Percentiles rank a stretch among this genome's conserved stretches.
These are phyloP conservation scores for Acromyrmex heyeri DNA, from an alignment of 1,140 invertebrate genomes.

Conservation along the genomic window DNA sequence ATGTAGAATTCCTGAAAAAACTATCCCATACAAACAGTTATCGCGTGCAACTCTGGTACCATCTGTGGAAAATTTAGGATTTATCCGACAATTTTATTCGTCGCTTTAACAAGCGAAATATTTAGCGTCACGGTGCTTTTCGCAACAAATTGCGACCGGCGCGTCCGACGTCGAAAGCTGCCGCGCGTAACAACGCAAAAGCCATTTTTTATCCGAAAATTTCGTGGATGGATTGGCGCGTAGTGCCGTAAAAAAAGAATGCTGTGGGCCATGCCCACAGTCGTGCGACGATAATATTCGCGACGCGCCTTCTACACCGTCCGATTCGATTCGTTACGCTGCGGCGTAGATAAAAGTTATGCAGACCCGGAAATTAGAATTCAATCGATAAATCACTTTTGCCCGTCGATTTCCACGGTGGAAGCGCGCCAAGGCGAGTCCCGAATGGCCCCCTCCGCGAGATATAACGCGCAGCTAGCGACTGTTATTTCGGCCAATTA, in stretches of 20 bases:
- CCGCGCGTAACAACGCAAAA: conserved; percentile 8
- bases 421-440: conserved; percentile 34
- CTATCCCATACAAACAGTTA: conserved; percentile 9
- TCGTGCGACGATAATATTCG: conserved; percentile 26
- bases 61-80: conserved; percentile 38
- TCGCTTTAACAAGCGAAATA: conserved; percentile 33
- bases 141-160: not conserved
- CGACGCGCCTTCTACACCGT: not conserved
- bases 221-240: conserved; percentile 19
- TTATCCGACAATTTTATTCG: conserved; percentile 31
- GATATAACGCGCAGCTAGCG: conserved; percentile 33
- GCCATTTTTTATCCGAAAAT: conserved; percentile 47
- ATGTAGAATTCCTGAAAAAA: not conserved
- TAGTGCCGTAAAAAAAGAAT: conserved; percentile 23
- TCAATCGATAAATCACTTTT: conserved; percentile 60
- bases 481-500: conserved; percentile 59
- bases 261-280: not conserved
- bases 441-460: conserved; percentile 20
- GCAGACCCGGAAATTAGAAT: conserved; percentile 52
- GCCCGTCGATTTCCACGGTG: conserved; percentile 44
- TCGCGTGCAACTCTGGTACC: not conserved
- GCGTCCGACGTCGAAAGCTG: conserved; percentile 4
- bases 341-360: conserved; percentile 43
- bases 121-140: conserved; percentile 32
- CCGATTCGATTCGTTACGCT: conserved; percentile 41